Percentiles rank a stretch among this genome's conserved stretches.
phyloP scores from a whole-genome alignment of 2,113 vertebrate genomes.

The Axis porcinus region DNA sequence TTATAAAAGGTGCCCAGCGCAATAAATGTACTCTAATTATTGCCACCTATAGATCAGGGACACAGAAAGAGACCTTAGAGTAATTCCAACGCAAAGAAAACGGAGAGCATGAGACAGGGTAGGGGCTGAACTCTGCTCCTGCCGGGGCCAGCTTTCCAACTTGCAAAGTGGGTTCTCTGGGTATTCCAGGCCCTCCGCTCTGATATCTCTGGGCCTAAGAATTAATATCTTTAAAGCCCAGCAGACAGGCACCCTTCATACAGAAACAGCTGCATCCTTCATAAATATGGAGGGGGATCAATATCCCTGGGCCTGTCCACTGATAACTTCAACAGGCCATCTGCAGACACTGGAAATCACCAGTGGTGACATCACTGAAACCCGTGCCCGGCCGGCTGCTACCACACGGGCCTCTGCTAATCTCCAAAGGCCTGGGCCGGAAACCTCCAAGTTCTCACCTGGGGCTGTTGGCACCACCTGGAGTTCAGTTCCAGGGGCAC shows the following conservation, averaged over 20 bases:
- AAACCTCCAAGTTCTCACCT: not conserved
- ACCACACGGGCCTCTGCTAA: not conserved
- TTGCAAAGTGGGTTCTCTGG: too few relatives aligned
- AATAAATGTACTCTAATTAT: not conserved
- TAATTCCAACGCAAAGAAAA: not conserved
- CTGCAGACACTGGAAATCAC: not conserved
- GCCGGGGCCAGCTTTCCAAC: too few relatives aligned
- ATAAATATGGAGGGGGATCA: not conserved
- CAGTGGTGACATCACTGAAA: not conserved
- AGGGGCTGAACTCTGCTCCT: not conserved
- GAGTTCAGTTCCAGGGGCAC: not conserved
- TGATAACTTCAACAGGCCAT: not conserved
- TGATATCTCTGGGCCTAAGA: not conserved
- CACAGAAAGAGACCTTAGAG: accelerated
- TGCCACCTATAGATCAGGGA: not conserved
- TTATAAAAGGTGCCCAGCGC: not conserved
- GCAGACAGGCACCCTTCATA: not conserved
- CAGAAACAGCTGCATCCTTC: not conserved
- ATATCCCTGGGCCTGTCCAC: not conserved
- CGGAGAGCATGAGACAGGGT: accelerated
- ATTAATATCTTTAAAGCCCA: not conserved
- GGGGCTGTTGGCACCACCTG: not conserved
- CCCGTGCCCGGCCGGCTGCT: not conserved
- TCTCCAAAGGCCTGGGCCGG: not conserved
- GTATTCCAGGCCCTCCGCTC: not conserved